Percentiles rank a stretch among this genome's conserved stretches.
Conservation (phyloP, 2,113 vertebrate species). For the Lates calcarifer region DNA sequence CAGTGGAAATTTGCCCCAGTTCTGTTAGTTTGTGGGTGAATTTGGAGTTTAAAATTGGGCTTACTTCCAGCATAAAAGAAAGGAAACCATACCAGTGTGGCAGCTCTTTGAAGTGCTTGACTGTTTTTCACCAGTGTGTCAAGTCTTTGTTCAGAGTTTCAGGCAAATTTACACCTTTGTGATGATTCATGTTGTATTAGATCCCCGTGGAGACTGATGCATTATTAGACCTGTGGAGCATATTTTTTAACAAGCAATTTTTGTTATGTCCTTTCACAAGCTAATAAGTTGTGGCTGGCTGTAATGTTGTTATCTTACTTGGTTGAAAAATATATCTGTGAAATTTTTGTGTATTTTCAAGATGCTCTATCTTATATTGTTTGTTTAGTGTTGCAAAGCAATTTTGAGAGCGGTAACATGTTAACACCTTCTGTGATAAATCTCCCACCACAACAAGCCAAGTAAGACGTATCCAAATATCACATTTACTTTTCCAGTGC, state of each 20-base stretch:
- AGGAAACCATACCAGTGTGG: too few relatives aligned
- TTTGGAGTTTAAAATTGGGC: background rate
- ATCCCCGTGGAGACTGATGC: too few relatives aligned
- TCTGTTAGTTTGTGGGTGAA: background rate
- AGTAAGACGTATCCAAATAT: constrained; percentile 1
- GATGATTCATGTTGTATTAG: too few relatives aligned
- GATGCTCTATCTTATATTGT: background rate
- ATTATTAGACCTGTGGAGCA: background rate
- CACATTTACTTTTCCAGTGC: constrained; percentile 5
- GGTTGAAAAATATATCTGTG: background rate
- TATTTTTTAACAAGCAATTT: background rate
- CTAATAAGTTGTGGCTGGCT: too few relatives aligned
- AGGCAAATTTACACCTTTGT: too few relatives aligned
- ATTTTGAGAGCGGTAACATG: background rate
- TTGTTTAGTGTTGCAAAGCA: background rate
- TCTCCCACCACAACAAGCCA: background rate
- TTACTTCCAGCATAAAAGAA: background rate
- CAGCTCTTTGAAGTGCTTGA: too few relatives aligned
- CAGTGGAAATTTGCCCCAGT: background rate
- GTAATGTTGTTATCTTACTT: background rate
- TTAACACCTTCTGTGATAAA: constrained; percentile 7
- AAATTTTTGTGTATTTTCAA: background rate
- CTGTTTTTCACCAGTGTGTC: too few relatives aligned
- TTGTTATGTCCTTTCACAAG: background rate
- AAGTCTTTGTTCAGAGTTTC: too few relatives aligned